Conservation (phyloP, 2,113 vertebrate genomes). For the Notiomystis cincta region DNA sequence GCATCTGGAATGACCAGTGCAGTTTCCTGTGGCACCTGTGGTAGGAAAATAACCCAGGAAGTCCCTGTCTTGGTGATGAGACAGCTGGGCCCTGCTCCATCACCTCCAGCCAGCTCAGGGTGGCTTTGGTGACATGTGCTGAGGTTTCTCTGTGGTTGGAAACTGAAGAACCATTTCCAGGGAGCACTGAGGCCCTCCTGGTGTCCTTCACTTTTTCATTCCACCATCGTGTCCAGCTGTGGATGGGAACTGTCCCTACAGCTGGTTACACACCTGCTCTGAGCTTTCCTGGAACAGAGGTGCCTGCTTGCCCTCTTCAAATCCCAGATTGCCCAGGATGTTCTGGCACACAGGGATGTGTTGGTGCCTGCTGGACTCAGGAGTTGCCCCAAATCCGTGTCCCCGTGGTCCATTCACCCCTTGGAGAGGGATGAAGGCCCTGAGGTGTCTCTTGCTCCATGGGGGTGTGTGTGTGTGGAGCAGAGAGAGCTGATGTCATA, state of each 20-base stretch:
- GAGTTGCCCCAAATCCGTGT: rapidly evolving
- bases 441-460: rapidly evolving
- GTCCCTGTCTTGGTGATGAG: not conserved
- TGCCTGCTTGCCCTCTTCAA: not conserved
- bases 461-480: not conserved
- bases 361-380: rapidly evolving
- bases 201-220: not conserved
- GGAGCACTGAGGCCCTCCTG: not conserved
- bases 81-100: not conserved
- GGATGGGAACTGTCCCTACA: not conserved
- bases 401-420: not conserved
- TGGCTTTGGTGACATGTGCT: not conserved
- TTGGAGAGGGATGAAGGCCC: not conserved
- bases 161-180: not conserved
- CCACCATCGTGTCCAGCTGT: rapidly evolving
- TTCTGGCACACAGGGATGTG: too few species aligned
- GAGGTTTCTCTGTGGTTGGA: not conserved
- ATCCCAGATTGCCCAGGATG: not conserved
- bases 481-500: not conserved
- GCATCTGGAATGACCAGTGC: not conserved
- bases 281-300: not conserved
- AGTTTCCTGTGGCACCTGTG: conserved; percentile 12
- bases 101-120: not conserved
- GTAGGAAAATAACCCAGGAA: not conserved
- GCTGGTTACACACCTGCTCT: rapidly evolving